These are phyloP conservation scores for Oreochromis spilurus DNA, from an alignment of 2,113 vertebrate genomes.

Conservation along the genomic window DNA sequence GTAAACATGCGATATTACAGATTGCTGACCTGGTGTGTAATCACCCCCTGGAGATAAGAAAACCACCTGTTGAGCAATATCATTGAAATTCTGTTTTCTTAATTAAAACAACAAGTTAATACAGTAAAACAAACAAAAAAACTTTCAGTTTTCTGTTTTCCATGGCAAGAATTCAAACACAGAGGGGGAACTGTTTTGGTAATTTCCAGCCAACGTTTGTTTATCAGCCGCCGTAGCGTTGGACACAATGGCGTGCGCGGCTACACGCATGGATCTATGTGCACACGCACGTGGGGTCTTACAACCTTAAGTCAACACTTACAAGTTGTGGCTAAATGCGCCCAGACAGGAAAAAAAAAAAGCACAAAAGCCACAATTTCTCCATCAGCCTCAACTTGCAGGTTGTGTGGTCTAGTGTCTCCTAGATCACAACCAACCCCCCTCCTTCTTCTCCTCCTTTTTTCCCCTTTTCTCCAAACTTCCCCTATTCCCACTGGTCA, in stretches of 20 bases:
- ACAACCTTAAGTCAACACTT: conserved; percentile 65
- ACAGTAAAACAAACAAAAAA: neutral
- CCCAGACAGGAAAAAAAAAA: conserved; percentile 8
- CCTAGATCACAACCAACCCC: conserved; percentile 26
- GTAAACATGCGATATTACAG: neutral
- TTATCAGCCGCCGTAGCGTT: neutral
- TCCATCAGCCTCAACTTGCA: conserved; percentile 62
- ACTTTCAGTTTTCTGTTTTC: neutral
- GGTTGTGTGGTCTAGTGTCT: conserved; percentile 70
- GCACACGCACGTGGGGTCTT: conserved; percentile 13
- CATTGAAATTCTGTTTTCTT: neutral
- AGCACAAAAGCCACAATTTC: conserved; percentile 55
- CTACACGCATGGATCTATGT: neutral
- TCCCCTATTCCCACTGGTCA: conserved; percentile 64
- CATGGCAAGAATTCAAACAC: neutral
- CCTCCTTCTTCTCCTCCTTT: neutral
- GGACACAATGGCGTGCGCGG: neutral
- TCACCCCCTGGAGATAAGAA: neutral
- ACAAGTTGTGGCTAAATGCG: conserved; percentile 37
- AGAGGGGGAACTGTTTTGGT: neutral
- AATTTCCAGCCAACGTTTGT: neutral
- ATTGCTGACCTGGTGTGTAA: neutral
- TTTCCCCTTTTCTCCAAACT: conserved; percentile 7
- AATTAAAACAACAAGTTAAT: neutral
- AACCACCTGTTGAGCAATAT: neutral